phyloP scores from a whole-genome alignment of 2,888 invertebrate species.

The Mayetiola destructor region DNA sequence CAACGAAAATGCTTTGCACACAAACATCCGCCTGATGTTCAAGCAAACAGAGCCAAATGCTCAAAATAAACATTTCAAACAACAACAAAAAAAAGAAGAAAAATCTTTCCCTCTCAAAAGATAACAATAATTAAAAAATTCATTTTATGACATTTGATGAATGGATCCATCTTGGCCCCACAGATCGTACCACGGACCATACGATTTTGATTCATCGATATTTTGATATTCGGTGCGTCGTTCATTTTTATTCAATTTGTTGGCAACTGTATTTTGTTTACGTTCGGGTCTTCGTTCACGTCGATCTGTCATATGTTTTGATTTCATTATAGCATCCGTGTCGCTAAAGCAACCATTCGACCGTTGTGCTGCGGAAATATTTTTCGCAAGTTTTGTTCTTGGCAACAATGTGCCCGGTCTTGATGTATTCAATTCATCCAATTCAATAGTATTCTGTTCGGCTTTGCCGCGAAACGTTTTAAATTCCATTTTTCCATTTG shows the following conservation, averaged over 20 bases:
- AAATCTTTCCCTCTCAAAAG: too few relatives aligned
- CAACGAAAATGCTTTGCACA: too few relatives aligned
- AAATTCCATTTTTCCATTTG: conserved; percentile 36
- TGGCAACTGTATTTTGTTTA: background rate
- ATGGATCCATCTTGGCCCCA: conserved; percentile 37
- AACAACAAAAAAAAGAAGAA: too few relatives aligned
- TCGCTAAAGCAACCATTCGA: background rate
- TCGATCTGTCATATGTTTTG: background rate
- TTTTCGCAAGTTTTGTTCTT: conserved; percentile 52
- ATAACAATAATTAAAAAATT: background rate
- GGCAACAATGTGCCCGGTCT: conserved; percentile 39
- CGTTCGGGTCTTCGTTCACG: background rate
- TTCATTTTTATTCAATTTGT: background rate
- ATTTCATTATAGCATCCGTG: background rate
- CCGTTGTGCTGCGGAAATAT: conserved; percentile 19
- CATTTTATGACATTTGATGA: conserved; percentile 21
- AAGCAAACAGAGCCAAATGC: too few relatives aligned
- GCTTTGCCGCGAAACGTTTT: conserved; percentile 28
- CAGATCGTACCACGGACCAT: conserved; percentile 79
- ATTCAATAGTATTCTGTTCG: conserved; percentile 32
- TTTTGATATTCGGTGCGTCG: conserved; percentile 15
- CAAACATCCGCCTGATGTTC: too few relatives aligned
- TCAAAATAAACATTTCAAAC: too few relatives aligned
- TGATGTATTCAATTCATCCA: conserved; percentile 28
- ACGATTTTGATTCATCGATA: conserved; percentile 41